Conservation (phyloP, 2,888 invertebrate species). For the Keiferia lycopersicella region DNA sequence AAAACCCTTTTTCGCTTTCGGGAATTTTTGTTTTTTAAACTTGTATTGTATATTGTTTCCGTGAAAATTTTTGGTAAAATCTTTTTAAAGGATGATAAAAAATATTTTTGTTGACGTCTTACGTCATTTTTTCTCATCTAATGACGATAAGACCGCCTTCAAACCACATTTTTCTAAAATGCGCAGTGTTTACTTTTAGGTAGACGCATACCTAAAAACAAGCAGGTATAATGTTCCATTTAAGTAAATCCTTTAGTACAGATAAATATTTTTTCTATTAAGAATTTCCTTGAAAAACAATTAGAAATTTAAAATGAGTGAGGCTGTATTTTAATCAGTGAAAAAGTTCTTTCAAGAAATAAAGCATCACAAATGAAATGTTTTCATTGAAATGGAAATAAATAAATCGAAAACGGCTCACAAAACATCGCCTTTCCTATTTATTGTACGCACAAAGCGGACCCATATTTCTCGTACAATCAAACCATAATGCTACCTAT, state of each 20-base stretch:
- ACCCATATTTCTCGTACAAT: slow-evolving; percentile 17
- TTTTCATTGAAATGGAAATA: background rate
- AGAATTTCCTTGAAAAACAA: background rate
- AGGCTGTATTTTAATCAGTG: background rate
- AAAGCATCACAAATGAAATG: background rate
- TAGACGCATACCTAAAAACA: too few relatives aligned
- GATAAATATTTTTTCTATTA: background rate
- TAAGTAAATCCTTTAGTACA: background rate
- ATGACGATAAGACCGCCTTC: too few relatives aligned
- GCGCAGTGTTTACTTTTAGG: too few relatives aligned
- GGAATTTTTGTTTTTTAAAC: too few relatives aligned
- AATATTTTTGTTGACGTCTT: too few relatives aligned
- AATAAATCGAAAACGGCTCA: background rate
- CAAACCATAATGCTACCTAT: slow-evolving; percentile 17
- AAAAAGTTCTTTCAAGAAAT: background rate
- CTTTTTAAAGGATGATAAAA: too few relatives aligned
- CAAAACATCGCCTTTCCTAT: background rate
- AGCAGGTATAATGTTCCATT: too few relatives aligned
- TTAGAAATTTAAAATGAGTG: background rate
- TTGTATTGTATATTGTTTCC: too few relatives aligned
- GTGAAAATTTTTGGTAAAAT: too few relatives aligned
- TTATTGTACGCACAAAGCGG: slow-evolving; percentile 17
- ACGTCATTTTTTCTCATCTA: too few relatives aligned
- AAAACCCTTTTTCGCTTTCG: too few relatives aligned
- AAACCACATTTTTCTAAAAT: too few relatives aligned